Evolutionary conservation across 2,888 invertebrate genomes (phyloP), one percentile per base, ranked within the genome.

Genomic region (Podotricha telesiphe): DNA sequence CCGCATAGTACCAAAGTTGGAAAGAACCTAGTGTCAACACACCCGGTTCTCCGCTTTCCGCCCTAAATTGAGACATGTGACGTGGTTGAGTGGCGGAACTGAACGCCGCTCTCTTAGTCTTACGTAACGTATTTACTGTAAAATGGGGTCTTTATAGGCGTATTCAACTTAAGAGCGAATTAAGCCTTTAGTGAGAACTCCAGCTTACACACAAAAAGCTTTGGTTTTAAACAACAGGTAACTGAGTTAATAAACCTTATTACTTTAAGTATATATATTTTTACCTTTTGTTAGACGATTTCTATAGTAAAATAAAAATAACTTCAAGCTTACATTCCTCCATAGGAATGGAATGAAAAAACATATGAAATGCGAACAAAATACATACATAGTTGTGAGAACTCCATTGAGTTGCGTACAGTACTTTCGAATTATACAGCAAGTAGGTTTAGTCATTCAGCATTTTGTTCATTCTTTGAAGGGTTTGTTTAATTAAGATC

Each of bases 331-430:
- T n/a, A 42, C 22, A 42, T 42, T 45, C 42, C 20, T 40, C 13
- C 37, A 58, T 40, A n/a, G 53, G n/a, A 34, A 55, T 22, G 10
- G n/a, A 42, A 22, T 59, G 42, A 42, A 59, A 58, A 42, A 55
- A 22, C 11, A n/a, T 45, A 19, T 59, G 15, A n/a, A 59, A 45
- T 58, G 59, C 11, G 22, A 45, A 42, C 20, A 42, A n/a, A n/a
- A n/a, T n/a, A 20, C 40, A 58, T 50, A 11, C 20, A n/a, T 42
- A 59, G 42, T 59, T 42, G 22, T 59, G 59, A 59, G 40, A 45
- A 22, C 42, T n/a, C 59, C n/a, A 59, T 59, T 59, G 59, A 59
- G n/a, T 59, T n/a, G 15, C 5, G 42, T n/a, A n/a, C 59, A 59
- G 42, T 22, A 42, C 20, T 59, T 17, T 59, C 22, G 20, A 20